phyloP scores from a whole-genome alignment of 1,140 invertebrate genomes.

The Stegodyphus dumicola region DNA sequence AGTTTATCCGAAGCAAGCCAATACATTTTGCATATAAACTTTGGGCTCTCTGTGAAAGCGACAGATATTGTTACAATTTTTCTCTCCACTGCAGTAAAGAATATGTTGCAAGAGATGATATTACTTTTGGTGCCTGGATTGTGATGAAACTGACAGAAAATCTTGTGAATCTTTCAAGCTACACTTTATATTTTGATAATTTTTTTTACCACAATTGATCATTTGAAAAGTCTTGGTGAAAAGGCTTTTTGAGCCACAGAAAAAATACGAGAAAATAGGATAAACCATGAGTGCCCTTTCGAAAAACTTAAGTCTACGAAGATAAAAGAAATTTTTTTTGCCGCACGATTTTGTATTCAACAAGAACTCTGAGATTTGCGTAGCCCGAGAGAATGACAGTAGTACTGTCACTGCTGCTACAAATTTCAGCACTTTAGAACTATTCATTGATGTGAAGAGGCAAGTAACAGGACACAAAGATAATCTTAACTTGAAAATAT shows the following conservation, averaged over 20 bases:
- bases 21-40: neutral
- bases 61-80: slow-evolving; percentile 15
- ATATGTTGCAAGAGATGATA: slow-evolving; percentile 14
- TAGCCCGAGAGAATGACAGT: no score
- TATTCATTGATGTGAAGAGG: no score
- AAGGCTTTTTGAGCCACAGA: neutral
- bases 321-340: no score
- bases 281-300: no score
- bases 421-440: no score
- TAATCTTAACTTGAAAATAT: no score
- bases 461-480: no score
- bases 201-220: neutral
- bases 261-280: neutral
- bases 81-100: slow-evolving; percentile 7
- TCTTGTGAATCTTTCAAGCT: neutral
- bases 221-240: slow-evolving; percentile 23
- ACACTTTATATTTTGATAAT: neutral
- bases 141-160: neutral
- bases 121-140: neutral
- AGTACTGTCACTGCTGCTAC: no score
- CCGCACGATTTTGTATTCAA: no score
- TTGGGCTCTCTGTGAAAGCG: neutral
- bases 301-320: no score
- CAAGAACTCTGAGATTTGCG: no score
- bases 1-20: neutral